Base-by-base conservation (phyloP, 2,113 vertebrate genomes). In the Elephantulus edwardii region DNA sequence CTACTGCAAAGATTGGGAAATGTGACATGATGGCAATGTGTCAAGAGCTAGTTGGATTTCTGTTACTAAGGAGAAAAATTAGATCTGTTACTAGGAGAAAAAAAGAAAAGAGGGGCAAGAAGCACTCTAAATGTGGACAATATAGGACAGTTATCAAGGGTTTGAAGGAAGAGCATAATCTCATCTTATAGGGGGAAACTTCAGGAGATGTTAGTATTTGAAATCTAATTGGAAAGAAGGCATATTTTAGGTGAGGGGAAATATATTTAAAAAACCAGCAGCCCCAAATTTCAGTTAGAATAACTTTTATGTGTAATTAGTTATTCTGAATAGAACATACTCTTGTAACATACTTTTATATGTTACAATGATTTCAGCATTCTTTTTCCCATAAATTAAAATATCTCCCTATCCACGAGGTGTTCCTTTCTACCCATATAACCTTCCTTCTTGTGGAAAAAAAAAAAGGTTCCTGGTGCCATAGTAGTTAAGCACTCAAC, bases 61-160 rank as follows among this genome's bases (percentile, higher is more conserved):
- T n/a, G n/a, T 10, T 50, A 50, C 8, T 50, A 50, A 50, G 16
- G 16, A 50, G 16, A 50, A 50, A 50, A 50, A 50, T 68, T 17
- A 22, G 86, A 88, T 93, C 83, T 66, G 9, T 90, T 91, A 56
- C 50, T 79, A 50, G 74, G 24, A 35, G 79, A 77, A 50, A 76
- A 60, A 60, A 80, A 16, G 71, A n/a, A 22, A 77, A 74, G 35
- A 26, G 24, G 26, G 9, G 13, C 13, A 48, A 68, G 38, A 56
- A 14, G 13, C 30, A 24, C 19, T 84, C 38, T 90, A 35, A 26
- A 33, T n/a, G 17, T 62, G 62, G 71, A 26, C n/a, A 58, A 20
- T 28, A 6, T 11, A 48, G 3, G 64, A 8, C 48, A 40, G 5
- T 60, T 48, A 44, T 72, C 40, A 85, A 22, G 30, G 28, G 12